Base-by-base conservation (phyloP, 2,113 vertebrate genomes). In the Alosa alosa region DNA sequence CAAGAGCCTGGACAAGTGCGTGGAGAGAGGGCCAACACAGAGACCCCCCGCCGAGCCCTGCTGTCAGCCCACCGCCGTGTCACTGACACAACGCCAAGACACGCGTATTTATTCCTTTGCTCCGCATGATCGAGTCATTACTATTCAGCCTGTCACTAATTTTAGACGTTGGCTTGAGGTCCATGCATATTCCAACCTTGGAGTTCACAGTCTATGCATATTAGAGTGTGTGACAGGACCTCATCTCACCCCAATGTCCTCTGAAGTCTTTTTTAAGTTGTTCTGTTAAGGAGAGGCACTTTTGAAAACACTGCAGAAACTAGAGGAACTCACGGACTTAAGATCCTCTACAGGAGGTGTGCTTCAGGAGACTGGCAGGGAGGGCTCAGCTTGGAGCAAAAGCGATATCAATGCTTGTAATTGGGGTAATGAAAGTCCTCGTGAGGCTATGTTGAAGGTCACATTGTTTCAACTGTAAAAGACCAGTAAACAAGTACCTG, bases 1-100 rank as follows among this genome's bases (percentile, higher is more conserved):
- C 72, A 78, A 78, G 72, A 15, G 31, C 36, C 72, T 17, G 72
- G 25, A 78, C 72, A 78, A 78, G 72, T 39, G 72, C 72, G 31
- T 78, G 72, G 72, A 39, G 25, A 78, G 72, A 78, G 72, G 72
- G 72, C 72, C 72, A 78, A 39, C 11, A 78, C 72, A 78, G 31
- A 78, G 13, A 13, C 9, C 72, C 72, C 72, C 72, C 15, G 11
- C 31, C 11, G 72, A 78, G 72, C 31, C 72, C 72, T 78, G 72
- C 72, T 78, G 72, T 39, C 72, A 78, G 4, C 72, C 18, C 31
- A 1, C 72, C 36, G 72, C 36, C 36, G 15, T 36, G 72, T 39
- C 72, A 39, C 31, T 13, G 36, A 68, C 72, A 60, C 55, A 5
- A 60, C 55, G 18, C 15, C 10, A 78, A 39, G 72, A 36, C 72